Evolutionary conservation across 2,113 vertebrate genomes (phyloP).

Genomic region (Bambusicola thoracicus): DNA sequence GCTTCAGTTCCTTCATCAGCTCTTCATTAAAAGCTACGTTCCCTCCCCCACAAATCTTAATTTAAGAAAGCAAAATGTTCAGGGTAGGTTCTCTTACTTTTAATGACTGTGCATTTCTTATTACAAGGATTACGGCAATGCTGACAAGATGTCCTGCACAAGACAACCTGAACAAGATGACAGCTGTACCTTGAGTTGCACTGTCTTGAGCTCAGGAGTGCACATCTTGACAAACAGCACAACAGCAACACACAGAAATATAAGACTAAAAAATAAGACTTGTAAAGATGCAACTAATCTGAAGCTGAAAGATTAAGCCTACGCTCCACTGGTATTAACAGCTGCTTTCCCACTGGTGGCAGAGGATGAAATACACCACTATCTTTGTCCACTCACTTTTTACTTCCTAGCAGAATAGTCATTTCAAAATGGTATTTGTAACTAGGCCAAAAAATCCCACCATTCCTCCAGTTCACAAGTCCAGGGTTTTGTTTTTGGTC

Average conservation of each 20-base stretch:
- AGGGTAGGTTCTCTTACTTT: neutral
- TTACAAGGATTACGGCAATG: neutral
- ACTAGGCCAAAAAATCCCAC: neutral
- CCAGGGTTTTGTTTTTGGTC: neutral
- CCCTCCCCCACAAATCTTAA: neutral
- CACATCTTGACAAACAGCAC: accelerated
- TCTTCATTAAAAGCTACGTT: conserved; percentile 15
- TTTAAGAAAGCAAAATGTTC: neutral
- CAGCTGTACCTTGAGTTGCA: neutral
- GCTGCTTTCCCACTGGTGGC: neutral
- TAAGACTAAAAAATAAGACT: neutral
- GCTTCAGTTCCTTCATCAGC: neutral
- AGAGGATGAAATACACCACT: neutral
- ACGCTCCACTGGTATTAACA: neutral
- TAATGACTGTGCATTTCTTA: neutral
- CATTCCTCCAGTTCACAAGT: neutral
- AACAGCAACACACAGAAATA: neutral
- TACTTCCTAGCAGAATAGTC: neutral
- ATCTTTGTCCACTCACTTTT: neutral
- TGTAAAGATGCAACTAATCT: neutral
- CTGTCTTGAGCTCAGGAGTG: neutral
- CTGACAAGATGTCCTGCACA: neutral
- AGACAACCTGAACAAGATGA: neutral
- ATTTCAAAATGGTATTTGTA: neutral
- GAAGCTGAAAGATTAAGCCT: neutral